phyloP scores from a whole-genome alignment of 2,888 invertebrate species.

The Pandemis corylana region DNA sequence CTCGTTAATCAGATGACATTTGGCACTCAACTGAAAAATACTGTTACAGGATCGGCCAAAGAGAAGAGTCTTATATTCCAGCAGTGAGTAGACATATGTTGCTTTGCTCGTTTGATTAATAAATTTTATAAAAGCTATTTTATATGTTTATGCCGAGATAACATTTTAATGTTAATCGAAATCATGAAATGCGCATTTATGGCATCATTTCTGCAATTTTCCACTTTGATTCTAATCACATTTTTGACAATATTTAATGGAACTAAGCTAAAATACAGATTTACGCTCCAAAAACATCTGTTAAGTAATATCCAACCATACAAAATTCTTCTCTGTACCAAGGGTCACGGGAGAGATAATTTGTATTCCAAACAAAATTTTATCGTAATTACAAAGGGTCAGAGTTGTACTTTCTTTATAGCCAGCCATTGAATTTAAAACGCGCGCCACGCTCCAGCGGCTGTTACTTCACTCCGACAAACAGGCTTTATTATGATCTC shows the following conservation, averaged over 20 bases:
- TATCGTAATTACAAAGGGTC: constrained; percentile 63
- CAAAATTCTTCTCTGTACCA: constrained; percentile 50
- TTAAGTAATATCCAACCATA: constrained; percentile 51
- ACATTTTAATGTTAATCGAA: too few species aligned
- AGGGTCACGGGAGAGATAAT: constrained; percentile 53
- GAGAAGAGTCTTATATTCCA: not conserved
- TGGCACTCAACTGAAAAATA: not conserved
- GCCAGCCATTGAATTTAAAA: constrained; percentile 46
- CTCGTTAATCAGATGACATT: not conserved
- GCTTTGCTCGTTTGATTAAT: too few species aligned
- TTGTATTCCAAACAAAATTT: constrained; percentile 66
- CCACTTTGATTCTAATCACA: too few species aligned
- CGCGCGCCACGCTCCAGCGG: constrained; percentile 45
- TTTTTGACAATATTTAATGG: not conserved
- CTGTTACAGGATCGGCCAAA: not conserved
- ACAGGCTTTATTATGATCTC: constrained; percentile 39
- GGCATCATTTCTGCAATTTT: too few species aligned
- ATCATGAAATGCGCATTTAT: too few species aligned
- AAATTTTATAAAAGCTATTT: too few species aligned
- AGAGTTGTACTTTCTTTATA: constrained; percentile 49
- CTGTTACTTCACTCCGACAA: constrained; percentile 27
- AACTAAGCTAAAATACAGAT: not conserved
- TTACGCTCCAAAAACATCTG: not conserved
- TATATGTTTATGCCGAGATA: too few species aligned
- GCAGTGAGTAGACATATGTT: not conserved